A percentile compares a stretch with the other conserved stretches of the same genome.
These are phyloP conservation scores for Ardeotis arabs DNA, from an alignment of 2,113 vertebrate genomes.

Conservation along the genomic window DNA sequence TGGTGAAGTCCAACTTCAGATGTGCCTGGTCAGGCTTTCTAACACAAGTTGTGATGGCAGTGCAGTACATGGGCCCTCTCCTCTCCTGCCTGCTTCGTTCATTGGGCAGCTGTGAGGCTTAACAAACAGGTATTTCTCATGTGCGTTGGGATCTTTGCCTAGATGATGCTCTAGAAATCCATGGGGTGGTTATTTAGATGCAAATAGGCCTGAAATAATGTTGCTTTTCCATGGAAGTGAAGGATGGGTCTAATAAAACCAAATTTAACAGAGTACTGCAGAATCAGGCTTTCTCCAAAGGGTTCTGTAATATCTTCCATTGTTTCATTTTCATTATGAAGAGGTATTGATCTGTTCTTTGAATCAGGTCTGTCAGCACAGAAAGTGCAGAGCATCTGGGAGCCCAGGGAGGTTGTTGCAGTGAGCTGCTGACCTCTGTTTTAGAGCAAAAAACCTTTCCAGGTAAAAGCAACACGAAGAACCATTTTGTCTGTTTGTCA, in stretches of 20 bases:
- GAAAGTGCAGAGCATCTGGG: neutral
- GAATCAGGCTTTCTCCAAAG: neutral
- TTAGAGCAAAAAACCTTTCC: neutral
- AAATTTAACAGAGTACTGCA: neutral
- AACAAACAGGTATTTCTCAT: neutral
- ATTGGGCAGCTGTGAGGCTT: neutral
- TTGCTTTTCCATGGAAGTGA: neutral
- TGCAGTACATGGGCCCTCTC: rapidly evolving
- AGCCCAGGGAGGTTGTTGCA: neutral
- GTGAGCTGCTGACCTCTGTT: neutral
- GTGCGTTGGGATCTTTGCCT: neutral
- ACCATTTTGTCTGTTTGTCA: neutral
- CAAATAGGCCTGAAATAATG: neutral
- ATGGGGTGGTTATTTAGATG: neutral
- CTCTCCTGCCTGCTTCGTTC: neutral
- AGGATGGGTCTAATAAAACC: neutral
- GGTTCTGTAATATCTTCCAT: neutral
- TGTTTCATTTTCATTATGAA: slow-evolving; percentile 25
- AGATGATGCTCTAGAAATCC: neutral
- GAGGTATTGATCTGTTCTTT: neutral
- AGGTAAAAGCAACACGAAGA: neutral
- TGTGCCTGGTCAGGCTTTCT: neutral
- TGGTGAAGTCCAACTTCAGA: neutral
- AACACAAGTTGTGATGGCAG: neutral
- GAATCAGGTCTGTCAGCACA: neutral